These are phyloP conservation scores for Tenthredo distinguenda DNA, from an alignment of 2,888 invertebrate genomes.

Conservation along the genomic window DNA sequence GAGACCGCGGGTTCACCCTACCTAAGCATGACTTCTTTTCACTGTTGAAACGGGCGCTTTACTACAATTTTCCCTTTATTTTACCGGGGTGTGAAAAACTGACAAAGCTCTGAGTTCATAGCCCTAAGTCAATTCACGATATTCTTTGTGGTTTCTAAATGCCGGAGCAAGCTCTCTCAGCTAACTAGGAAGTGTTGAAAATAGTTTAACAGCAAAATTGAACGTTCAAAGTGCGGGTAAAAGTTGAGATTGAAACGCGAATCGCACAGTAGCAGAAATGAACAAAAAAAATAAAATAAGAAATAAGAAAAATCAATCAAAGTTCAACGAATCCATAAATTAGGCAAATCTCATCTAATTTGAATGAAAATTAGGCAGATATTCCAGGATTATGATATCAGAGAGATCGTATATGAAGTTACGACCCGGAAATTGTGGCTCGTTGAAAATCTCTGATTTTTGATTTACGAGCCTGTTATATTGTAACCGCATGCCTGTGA, in stretches of 20 bases:
- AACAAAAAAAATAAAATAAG: not conserved
- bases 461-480: constrained; percentile 13
- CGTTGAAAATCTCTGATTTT: not conserved
- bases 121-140: not conserved
- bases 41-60: not conserved
- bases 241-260: not conserved
- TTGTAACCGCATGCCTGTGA: not conserved
- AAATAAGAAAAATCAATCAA: not conserved
- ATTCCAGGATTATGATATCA: not conserved
- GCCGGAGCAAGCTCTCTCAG: not conserved
- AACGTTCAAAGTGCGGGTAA: not conserved
- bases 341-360: not conserved
- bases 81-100: not conserved
- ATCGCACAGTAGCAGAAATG: not conserved
- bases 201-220: not conserved
- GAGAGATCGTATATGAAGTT: not conserved
- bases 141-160: not conserved
- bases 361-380: not conserved
- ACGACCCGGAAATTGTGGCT: not conserved
- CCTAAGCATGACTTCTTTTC: not conserved
- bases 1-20: not conserved
- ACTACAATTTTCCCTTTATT: not conserved
- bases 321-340: not conserved
- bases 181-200: not conserved
- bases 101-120: not conserved